Conservation (phyloP, 2,888 invertebrate genomes). For the Drosophila dives region DNA sequence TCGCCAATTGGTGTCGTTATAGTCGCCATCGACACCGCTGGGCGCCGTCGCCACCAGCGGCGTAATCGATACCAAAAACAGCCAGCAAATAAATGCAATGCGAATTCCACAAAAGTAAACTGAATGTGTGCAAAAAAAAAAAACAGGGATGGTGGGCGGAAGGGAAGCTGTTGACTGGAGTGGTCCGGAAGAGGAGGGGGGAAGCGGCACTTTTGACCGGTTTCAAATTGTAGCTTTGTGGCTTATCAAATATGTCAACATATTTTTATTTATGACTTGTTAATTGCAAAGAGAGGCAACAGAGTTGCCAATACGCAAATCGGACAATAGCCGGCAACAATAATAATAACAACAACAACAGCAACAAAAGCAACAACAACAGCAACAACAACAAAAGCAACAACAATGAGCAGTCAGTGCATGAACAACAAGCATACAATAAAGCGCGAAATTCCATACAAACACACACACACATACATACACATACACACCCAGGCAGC, state of each 20-base stretch:
- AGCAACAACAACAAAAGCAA: slow-evolving; percentile 20
- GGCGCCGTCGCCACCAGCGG: slow-evolving; percentile 31
- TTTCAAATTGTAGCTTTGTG: slow-evolving; percentile 36
- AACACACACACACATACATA: slow-evolving; percentile 17
- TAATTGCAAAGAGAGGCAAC: slow-evolving; percentile 77
- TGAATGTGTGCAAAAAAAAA: no score
- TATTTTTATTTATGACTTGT: slow-evolving; percentile 78
- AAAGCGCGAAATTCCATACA: slow-evolving; percentile 71
- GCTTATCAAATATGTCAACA: slow-evolving; percentile 73
- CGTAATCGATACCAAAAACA: slow-evolving; percentile 53
- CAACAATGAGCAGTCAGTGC: slow-evolving; percentile 41
- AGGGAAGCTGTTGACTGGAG: slow-evolving; percentile 1
- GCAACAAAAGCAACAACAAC: background rate
- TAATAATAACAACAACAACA: background rate
- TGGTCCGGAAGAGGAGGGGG: background rate
- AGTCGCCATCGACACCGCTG: slow-evolving; percentile 31
- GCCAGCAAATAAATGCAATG: slow-evolving; percentile 48
- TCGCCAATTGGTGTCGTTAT: slow-evolving; percentile 42
- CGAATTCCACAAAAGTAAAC: slow-evolving; percentile 26
- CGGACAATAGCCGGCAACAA: slow-evolving; percentile 50
- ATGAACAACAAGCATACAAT: slow-evolving; percentile 64
- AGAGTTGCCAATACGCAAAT: slow-evolving; percentile 71
- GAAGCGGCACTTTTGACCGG: slow-evolving; percentile 37
- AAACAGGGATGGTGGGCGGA: background rate
- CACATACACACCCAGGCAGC: background rate